Conservation (phyloP, 35 echinoderm and acorn worm genomes). For the Diadema setosum region DNA sequence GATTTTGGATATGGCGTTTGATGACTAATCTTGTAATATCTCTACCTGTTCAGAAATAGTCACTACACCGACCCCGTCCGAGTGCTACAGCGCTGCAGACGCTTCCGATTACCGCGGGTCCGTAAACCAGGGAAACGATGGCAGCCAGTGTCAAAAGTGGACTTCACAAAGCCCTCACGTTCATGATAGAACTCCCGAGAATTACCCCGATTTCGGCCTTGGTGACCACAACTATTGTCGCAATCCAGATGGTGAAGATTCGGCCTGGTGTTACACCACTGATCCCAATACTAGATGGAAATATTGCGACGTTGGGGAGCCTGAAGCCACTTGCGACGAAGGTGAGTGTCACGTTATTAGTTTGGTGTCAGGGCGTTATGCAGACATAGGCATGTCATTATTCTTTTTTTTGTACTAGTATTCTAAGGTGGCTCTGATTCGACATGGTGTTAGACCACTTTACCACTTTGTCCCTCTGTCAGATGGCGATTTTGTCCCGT, state of each 20-base stretch:
- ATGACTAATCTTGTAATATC: no score
- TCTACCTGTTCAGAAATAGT: no score
- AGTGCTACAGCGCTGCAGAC: not conserved
- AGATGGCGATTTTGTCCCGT: no score
- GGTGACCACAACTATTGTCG: conserved; percentile 39
- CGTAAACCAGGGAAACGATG: not conserved
- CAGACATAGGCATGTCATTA: no score
- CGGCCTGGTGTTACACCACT: conserved; percentile 32
- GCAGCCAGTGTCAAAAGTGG: conserved; percentile 24
- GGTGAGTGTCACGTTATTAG: no score
- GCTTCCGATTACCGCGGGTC: conserved; percentile 7
- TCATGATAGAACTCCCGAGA: not conserved
- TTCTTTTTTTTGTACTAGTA: no score
- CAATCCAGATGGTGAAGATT: conserved; percentile 3
- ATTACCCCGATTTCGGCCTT: conserved; percentile 25
- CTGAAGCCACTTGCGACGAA: not conserved
- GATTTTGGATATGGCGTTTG: no score
- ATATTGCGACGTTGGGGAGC: conserved; percentile 43
- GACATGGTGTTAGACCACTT: no score
- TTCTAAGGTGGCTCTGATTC: no score
- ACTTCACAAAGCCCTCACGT: not conserved
- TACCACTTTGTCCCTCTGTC: no score
- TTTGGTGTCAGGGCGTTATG: no score
- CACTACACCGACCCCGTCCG: no score
- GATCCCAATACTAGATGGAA: not conserved